phyloP scores from a whole-genome alignment of 1,140 invertebrate genomes.

The Brachionus paranguensis region DNA sequence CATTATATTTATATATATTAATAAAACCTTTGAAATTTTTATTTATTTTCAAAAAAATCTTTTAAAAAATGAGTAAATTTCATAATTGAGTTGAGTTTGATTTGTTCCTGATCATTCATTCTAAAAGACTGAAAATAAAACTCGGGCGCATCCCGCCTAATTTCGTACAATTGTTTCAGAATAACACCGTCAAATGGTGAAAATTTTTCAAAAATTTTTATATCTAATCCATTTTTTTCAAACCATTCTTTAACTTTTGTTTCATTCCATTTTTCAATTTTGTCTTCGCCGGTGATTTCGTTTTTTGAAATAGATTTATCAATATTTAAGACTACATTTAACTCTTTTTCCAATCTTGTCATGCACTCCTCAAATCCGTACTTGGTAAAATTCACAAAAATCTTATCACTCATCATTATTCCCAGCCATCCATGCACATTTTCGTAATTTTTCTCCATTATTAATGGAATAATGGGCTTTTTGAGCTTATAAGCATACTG shows the following conservation, averaged over 20 bases:
- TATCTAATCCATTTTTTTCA: background rate
- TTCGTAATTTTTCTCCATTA: slow-evolving; percentile 46
- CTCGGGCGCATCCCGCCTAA: slow-evolving; percentile 12
- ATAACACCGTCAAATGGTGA: slow-evolving; percentile 5
- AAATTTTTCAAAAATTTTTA: background rate
- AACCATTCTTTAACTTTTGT: slow-evolving; percentile 12
- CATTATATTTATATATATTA: too few species aligned
- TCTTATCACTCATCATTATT: slow-evolving; percentile 47
- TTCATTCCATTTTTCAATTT: background rate
- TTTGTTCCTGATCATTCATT: background rate
- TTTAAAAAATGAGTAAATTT: slow-evolving; percentile 21
- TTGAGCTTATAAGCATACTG: slow-evolving; percentile 49
- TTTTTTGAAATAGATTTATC: background rate
- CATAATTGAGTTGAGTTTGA: background rate
- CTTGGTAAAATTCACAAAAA: slow-evolving; percentile 46
- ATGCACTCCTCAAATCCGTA: slow-evolving; percentile 19
- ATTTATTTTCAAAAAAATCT: background rate
- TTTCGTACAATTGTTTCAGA: slow-evolving; percentile 15
- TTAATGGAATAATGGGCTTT: slow-evolving; percentile 48
- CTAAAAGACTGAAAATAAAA: slow-evolving; percentile 16
- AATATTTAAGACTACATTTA: background rate
- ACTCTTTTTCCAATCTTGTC: background rate
- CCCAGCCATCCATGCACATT: slow-evolving; percentile 50
- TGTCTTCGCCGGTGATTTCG: background rate
- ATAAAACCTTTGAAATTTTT: background rate